Evolutionary conservation across 2,113 vertebrate genomes (phyloP).

Genomic region (Pao palembangensis): DNA sequence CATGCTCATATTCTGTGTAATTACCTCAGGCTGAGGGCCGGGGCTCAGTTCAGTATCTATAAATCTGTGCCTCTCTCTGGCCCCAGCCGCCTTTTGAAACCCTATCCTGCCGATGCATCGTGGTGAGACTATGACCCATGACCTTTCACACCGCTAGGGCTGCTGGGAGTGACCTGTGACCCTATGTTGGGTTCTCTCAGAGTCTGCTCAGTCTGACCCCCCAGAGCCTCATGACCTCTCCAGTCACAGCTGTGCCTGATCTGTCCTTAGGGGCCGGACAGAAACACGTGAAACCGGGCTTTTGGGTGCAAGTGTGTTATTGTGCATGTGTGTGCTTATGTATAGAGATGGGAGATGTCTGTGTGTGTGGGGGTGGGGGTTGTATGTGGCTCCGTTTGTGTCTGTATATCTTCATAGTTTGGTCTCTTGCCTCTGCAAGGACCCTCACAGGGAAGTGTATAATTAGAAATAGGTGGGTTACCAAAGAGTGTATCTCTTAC

Average conservation of each 20-base stretch:
- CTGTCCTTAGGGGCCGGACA: slow-evolving; percentile 75
- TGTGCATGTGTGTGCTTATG: slow-evolving; percentile 26
- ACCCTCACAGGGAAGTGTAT: slow-evolving; percentile 40
- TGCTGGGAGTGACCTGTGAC: slow-evolving; percentile 78
- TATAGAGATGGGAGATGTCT: slow-evolving; percentile 14
- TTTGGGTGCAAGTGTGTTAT: slow-evolving; percentile 34
- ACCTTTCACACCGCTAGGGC: slow-evolving; percentile 81
- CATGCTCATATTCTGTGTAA: slow-evolving; percentile 79
- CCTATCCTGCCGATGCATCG: slow-evolving; percentile 66
- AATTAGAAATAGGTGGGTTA: slow-evolving; percentile 56
- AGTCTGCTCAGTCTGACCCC: slow-evolving; percentile 76
- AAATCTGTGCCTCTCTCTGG: slow-evolving; percentile 73
- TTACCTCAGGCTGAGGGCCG: slow-evolving; percentile 69
- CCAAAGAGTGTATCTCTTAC: slow-evolving; percentile 55
- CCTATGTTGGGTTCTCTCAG: slow-evolving; percentile 67
- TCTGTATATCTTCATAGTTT: slow-evolving; percentile 40
- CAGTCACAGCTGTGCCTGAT: slow-evolving; percentile 81
- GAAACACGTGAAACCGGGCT: slow-evolving; percentile 62
- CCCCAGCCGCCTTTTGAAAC: slow-evolving; percentile 73
- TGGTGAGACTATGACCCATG: slow-evolving; percentile 80
- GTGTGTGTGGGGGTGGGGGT: slow-evolving; percentile 3
- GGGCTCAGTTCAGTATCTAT: slow-evolving; percentile 70
- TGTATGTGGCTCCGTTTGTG: slow-evolving; percentile 26
- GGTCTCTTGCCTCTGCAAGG: slow-evolving; percentile 19
- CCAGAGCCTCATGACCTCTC: slow-evolving; percentile 69